Evolutionary conservation across 1,140 invertebrate species (phyloP), one percentile per base, ranked within the genome.

Genomic region (Solenopsis invicta): DNA sequence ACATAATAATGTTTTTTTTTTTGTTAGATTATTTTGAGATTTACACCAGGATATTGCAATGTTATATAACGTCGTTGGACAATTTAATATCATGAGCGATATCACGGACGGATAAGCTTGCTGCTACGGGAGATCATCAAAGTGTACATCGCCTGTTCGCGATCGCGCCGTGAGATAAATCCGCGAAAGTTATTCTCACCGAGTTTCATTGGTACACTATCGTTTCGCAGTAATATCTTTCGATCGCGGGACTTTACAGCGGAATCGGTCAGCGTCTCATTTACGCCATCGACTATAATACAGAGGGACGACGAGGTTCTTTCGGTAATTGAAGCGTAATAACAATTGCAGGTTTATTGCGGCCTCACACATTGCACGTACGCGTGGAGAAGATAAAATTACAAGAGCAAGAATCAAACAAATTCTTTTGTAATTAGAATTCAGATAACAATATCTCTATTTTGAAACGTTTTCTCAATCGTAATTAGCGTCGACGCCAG

Each of bases 241-340:
- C 76, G 37, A 81, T 86, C 66, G 45, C 48, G 12, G 48, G 52
- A 41, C 24, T 87, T 90, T 74, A 87, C 75, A 62, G 66, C 10
- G 67, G 48, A 71, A 66, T 87, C 56, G 74, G 6, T 29, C 61
- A 59, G 78, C 88, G 61, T 85, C 86, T 85, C 88, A 77, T 90
- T 90, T 89, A 80, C 85, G 61, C 72, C 66, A 29, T 54, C 59
- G 56, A 56, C 77, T 34, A 62, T 81, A 71, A 72, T 59, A 71
- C 9, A 34, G 37, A 67, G 74, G 61, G 82, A 69, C 56, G 80
- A 29, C 34, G 85, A 76, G 76, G 80, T 86, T 76, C 88, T 56
- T 86, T 59, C 56, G 37, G 16, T 80, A 24, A 72, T 18, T 50
- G 56, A 37, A 24, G 59, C 48, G 85, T 67, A 86, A 86, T 86